These are phyloP conservation scores for Noctua comes DNA, from an alignment of 2,888 invertebrate species.

Conservation along the genomic window DNA sequence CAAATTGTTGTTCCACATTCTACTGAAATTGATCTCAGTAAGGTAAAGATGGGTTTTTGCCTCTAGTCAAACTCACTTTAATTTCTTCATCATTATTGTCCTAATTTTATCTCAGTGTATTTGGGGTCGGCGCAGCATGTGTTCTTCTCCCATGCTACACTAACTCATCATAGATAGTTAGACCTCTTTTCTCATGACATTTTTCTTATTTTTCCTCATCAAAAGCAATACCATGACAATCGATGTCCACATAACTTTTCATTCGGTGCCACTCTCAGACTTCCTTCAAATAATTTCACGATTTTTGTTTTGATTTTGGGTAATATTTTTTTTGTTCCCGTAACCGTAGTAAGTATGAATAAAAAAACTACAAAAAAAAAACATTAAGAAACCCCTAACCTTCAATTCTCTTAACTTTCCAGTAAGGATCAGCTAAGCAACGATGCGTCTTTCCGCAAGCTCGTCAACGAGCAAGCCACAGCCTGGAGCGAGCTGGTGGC, in stretches of 20 bases:
- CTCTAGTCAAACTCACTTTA: background rate
- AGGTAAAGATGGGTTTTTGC: background rate
- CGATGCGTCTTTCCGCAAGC: slow-evolving; percentile 94
- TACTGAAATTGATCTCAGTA: background rate
- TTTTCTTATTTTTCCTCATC: background rate
- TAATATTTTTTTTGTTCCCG: background rate
- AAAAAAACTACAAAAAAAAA: background rate
- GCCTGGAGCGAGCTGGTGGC: slow-evolving; percentile 98
- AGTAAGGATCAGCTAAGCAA: slow-evolving; percentile 95
- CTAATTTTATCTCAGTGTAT: background rate
- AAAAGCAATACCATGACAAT: background rate
- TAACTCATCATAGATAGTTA: background rate
- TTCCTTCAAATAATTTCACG: background rate
- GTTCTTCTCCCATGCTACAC: background rate
- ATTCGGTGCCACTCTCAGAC: background rate
- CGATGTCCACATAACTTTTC: background rate
- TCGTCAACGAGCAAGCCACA: slow-evolving; percentile 97
- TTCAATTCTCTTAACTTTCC: slow-evolving; percentile 42
- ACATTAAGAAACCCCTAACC: background rate
- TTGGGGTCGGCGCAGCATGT: background rate
- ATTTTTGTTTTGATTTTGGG: background rate
- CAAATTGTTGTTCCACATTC: background rate
- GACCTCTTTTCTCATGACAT: background rate
- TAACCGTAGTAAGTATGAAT: background rate
- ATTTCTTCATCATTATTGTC: background rate